Evolutionary conservation across 2,797 vertebrate genomes (phyloP), one percentile per base, ranked within the genome.

Genomic region (Sebastes oblongus): DNA sequence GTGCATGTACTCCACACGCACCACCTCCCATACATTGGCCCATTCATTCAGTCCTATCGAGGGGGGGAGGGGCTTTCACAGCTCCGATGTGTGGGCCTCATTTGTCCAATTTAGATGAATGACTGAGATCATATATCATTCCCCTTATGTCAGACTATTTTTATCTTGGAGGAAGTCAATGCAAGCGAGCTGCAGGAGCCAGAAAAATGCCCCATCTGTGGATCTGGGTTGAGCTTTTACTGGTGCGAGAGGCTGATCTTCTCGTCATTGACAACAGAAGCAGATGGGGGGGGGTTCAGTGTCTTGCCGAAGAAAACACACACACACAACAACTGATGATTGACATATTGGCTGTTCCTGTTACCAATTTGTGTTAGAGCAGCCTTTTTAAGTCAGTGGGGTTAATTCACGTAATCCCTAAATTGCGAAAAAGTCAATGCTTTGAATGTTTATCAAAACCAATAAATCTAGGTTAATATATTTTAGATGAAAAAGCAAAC

Each of bases 71-170:
- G 79, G 83, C 73, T 85, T 86, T 93, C 88, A 85, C 89, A 83
- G 84, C 80, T 91, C 88, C 81, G 82, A 92, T 46, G 78, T 88
- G 85, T 88, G 88, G 88, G 85, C 87, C 92, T 93, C 88, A 89
- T 94, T 94, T 90, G 90, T 92, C 86, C 86, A 92, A 93, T 93
- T 93, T 88, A 88, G 88, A 90, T 90, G 86, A 91, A 89, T 92
- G 85, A 91, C 88, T 89, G 78, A 85, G 88, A 90, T 93, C 90
- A 85, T 92, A 90, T 87, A 88, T 93, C 90, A 86, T 83, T 87
- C 76, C 74, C 83, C 76, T 77, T 76, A 82, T 75, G 86, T 89
- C 79, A 68, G 54, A 84, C 87, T 87, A 86, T 91, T 90, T 90
- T 84, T 88, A 85, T 89, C 84, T 67, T 20, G 42, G 78, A 86